Conservation (phyloP, 2,113 vertebrate genomes). For the Ceratotherium simum region DNA sequence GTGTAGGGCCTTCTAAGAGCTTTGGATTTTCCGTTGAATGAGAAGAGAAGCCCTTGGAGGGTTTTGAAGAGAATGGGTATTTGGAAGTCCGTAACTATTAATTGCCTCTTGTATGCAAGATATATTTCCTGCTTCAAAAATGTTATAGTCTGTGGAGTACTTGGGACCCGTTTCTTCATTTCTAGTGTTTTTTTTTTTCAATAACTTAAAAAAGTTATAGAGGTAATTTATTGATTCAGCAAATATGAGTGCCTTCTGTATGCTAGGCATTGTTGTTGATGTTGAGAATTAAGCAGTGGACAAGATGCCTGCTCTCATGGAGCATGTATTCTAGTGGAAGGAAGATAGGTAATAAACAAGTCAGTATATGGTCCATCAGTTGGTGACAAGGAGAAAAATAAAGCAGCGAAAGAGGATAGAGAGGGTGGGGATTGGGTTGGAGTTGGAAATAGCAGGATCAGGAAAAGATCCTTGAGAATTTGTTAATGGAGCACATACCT, state of each 20-base stretch:
- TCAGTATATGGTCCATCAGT: neutral
- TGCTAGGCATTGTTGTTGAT: constrained; percentile 19
- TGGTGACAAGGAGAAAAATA: constrained; percentile 23
- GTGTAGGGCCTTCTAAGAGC: neutral
- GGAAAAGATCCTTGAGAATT: neutral
- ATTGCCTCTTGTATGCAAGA: neutral
- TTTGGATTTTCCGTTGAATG: neutral
- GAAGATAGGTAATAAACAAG: neutral
- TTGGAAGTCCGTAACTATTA: neutral
- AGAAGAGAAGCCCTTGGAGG: neutral
- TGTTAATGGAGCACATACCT: neutral
- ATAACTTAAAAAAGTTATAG: neutral
- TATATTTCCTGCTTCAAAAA: constrained; percentile 5
- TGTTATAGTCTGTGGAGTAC: neutral
- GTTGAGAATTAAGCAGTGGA: neutral
- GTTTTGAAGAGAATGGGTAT: constrained; percentile 1
- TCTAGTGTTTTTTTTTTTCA: neutral
- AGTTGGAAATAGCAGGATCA: constrained; percentile 14
- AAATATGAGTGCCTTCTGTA: neutral
- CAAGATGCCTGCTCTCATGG: neutral
- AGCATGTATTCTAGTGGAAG: neutral
- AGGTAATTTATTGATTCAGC: constrained; percentile 15
- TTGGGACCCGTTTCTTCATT: neutral
- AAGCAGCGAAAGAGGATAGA: neutral
- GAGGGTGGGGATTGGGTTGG: neutral